Base-by-base conservation (phyloP, 2,113 vertebrate species). In the Damaliscus lunatus region DNA sequence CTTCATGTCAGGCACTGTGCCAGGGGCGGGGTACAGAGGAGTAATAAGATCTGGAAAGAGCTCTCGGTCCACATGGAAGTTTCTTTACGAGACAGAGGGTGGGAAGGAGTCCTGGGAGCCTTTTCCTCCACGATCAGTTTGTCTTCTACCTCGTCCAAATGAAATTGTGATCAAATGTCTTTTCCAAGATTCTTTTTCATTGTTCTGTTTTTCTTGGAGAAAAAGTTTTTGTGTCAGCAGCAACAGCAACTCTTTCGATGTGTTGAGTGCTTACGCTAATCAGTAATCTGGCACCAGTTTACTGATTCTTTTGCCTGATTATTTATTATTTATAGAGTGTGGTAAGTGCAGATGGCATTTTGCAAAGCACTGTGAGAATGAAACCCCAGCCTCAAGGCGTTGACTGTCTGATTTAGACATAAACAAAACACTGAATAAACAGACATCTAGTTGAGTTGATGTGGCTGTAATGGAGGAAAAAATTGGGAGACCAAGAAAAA, bases 261-360 rank as follows among this genome's bases (percentile, higher is more conserved):
- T 96, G 97, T 97, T 93, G 94, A 95, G 94, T 94, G 95, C 87
- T 98, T 96, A 97, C 29, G 80, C 91, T 97, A 97, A 98, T 97
- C 96, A 97, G 97, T 50, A 87, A 97, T 82, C 96, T 97, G 98
- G 97, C 96, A 95, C 95, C 40, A 62, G 71, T 89, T 97, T 96
- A 93, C 98, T 96, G 96, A 97, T 98, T 96, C 96, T 97, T 96
- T 77, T 64, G 91, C 93, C 96, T 97, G 97, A 98, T 98, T 97
- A 98, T 97, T 98, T 98, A 98, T 98, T 98, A 97, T 98, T 98
- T 98, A 95, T 95, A 90, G 94, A 97, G 86, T 96, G 98, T 93
- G 97, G 96, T 97, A 96, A 98, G 89, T 92, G 93, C 97, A 98
- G 78, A 98, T 98, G 98, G 96, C 91, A 98, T 97, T 97, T 97